phyloP scores from a whole-genome alignment of 1,140 invertebrate genomes.

The Eubasilissa regina region DNA sequence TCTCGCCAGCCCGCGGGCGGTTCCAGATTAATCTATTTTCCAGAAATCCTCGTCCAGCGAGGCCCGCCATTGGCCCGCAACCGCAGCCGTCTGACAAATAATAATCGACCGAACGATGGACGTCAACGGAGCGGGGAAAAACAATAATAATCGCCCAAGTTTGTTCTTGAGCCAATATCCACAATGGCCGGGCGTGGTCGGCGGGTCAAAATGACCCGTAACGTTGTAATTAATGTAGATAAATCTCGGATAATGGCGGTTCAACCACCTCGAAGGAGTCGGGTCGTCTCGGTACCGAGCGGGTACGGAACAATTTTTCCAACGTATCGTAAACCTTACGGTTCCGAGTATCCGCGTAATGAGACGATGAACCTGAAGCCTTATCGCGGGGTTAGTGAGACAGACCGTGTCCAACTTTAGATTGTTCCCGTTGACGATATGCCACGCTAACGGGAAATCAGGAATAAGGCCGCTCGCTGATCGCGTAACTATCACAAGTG shows the following conservation, averaged over 20 bases:
- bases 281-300: slow-evolving; percentile 16
- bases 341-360: background rate
- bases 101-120: background rate
- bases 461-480: no score
- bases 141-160: slow-evolving; percentile 14
- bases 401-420: no score
- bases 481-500: no score
- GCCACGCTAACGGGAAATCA: no score
- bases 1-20: slow-evolving; percentile 8
- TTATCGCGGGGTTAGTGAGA: no score
- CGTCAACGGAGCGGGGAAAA: background rate
- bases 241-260: slow-evolving; percentile 46
- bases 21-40: slow-evolving; percentile 33
- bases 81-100: background rate
- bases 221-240: slow-evolving; percentile 52
- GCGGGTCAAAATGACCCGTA: slow-evolving; percentile 42
- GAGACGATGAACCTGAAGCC: no score
- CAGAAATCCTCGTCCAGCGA: slow-evolving; percentile 18
- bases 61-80: background rate
- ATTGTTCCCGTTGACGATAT: no score
- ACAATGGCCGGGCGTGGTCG: slow-evolving; percentile 34
- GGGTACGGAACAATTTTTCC: slow-evolving; percentile 22
- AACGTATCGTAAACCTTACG: slow-evolving; percentile 18
- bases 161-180: slow-evolving; percentile 30
- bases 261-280: slow-evolving; percentile 41